Evolutionary conservation across 2,113 vertebrate genomes (phyloP).

Genomic region (Grallaria varia): DNA sequence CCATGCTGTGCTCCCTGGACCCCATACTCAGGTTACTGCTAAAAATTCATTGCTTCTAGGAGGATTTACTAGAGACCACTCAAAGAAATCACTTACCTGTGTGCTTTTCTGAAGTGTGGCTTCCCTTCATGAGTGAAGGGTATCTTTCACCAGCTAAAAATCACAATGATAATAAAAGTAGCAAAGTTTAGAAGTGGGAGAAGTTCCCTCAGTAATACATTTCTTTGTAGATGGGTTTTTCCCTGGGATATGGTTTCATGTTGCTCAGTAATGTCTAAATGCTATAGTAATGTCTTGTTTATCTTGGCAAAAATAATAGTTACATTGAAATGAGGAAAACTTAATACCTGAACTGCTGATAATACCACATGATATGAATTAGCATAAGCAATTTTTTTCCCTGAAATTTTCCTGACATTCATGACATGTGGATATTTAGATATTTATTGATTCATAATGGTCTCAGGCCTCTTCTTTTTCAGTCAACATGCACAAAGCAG

Average conservation of each 20-base stretch:
- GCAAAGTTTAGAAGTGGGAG: neutral
- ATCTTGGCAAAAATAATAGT: neutral
- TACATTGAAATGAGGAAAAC: neutral
- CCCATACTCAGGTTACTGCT: neutral
- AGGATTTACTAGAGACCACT: neutral
- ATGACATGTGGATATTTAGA: neutral
- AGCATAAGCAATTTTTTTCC: neutral
- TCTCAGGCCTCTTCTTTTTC: neutral
- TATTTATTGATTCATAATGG: neutral
- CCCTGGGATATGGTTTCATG: neutral
- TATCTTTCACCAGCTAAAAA: neutral
- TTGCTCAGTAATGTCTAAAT: neutral
- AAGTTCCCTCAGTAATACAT: neutral
- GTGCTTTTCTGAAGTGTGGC: neutral
- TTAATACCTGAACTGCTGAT: neutral
- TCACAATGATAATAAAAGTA: neutral
- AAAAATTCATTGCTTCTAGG: neutral
- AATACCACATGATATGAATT: neutral
- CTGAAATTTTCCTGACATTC: neutral
- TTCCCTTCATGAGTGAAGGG: neutral
- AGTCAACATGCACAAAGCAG: neutral
- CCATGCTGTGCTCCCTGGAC: rapidly evolving
- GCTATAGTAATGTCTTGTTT: neutral
- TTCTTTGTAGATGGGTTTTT: neutral
- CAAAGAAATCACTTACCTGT: neutral